Evolutionary conservation across 1,140 invertebrate species (phyloP).

Genomic region (Teleogryllus occipitalis): DNA sequence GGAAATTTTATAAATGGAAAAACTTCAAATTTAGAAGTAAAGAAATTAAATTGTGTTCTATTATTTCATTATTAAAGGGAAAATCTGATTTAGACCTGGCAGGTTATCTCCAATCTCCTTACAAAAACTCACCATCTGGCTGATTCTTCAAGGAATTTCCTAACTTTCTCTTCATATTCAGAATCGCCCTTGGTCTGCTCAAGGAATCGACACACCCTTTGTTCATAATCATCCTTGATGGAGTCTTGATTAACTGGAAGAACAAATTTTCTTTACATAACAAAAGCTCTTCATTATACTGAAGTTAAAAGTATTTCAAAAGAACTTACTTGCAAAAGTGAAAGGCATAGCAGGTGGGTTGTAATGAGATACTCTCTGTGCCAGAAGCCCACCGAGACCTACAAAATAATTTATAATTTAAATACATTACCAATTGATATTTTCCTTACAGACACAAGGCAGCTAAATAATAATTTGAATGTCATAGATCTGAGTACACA

Average conservation of each 20-base stretch:
- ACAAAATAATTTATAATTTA: background rate
- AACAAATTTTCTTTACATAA: background rate
- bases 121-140: slow-evolving; percentile 48
- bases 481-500: background rate
- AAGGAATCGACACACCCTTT: slow-evolving; percentile 63
- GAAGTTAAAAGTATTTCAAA: background rate
- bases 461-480: background rate
- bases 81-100: background rate
- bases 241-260: slow-evolving; percentile 31
- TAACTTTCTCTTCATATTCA: slow-evolving; percentile 71
- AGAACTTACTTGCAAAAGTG: slow-evolving; percentile 22
- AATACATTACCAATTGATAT: background rate
- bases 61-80: background rate
- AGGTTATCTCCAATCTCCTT: no score
- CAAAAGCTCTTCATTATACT: background rate
- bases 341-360: slow-evolving; percentile 25
- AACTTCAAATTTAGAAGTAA: background rate
- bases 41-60: background rate
- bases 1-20: background rate
- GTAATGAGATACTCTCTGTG: slow-evolving; percentile 21
- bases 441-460: background rate
- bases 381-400: slow-evolving; percentile 26
- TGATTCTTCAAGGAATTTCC: slow-evolving; percentile 71
- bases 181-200: slow-evolving; percentile 72
- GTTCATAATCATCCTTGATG: slow-evolving; percentile 43